Evolutionary conservation across 2,113 vertebrate genomes (phyloP).

Genomic region (Todiramphus chloris): DNA sequence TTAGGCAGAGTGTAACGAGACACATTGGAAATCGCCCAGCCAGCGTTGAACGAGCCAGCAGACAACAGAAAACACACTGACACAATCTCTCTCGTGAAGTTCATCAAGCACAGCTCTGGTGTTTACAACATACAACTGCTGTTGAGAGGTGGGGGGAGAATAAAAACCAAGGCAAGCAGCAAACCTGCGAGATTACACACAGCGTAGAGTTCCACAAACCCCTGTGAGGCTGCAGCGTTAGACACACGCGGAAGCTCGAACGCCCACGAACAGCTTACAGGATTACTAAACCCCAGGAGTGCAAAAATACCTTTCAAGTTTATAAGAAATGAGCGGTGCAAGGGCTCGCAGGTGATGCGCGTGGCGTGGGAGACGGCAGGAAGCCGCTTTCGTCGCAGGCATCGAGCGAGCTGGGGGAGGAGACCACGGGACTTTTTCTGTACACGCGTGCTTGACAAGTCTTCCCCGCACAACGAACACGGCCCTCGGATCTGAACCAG

Average conservation of each 20-base stretch:
- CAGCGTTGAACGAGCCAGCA: background rate
- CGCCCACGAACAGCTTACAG: background rate
- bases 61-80: background rate
- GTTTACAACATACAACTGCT: background rate
- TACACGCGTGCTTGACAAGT: background rate
- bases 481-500: background rate
- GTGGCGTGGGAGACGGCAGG: background rate
- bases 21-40: background rate
- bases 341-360: background rate
- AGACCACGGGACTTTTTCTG: background rate
- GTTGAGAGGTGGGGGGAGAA: background rate
- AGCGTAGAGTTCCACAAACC: background rate
- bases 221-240: background rate
- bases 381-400: background rate
- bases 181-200: background rate
- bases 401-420: background rate
- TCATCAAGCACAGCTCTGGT: background rate
- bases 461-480: background rate
- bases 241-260: background rate
- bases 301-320: slow-evolving; percentile 1
- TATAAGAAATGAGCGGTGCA: background rate
- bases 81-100: background rate
- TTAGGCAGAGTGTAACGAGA: background rate
- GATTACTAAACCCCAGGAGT: background rate
- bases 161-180: background rate